A percentile compares a stretch with the other conserved stretches of the same genome.
Conservation (phyloP, 2,113 vertebrate species). For the Brevimyrus niger region DNA sequence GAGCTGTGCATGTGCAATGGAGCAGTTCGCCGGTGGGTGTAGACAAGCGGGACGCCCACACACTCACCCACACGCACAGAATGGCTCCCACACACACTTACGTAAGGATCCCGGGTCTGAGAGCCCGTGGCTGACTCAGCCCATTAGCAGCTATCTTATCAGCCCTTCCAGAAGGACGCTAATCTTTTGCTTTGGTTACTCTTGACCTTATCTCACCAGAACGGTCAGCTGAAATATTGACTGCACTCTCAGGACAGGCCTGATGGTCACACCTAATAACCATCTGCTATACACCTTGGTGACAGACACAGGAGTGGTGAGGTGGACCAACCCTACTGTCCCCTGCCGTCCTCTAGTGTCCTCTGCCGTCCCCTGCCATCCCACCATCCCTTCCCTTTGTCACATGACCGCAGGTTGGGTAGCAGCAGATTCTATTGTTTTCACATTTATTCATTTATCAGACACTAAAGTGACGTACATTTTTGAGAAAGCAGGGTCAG, state of each 20-base stretch:
- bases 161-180: not conserved
- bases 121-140: not conserved
- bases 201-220: not conserved
- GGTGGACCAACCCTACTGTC: not conserved
- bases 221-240: not conserved
- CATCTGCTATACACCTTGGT: not conserved
- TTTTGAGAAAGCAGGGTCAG: not conserved
- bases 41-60: not conserved
- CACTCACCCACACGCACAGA: not conserved
- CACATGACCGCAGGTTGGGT: not conserved
- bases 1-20: no score
- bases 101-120: not conserved
- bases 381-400: not conserved
- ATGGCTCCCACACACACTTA: not conserved
- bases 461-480: not conserved
- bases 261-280: not conserved
- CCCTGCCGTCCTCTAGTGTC: not conserved
- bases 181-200: not conserved
- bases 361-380: not conserved
- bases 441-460: not conserved
- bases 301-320: not conserved
- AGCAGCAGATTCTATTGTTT: not conserved
- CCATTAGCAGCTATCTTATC: not conserved
- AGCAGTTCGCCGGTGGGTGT: not conserved
- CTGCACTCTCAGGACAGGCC: not conserved